phyloP scores from a whole-genome alignment of 1,140 invertebrate genomes.

The Drosophila busckii region DNA sequence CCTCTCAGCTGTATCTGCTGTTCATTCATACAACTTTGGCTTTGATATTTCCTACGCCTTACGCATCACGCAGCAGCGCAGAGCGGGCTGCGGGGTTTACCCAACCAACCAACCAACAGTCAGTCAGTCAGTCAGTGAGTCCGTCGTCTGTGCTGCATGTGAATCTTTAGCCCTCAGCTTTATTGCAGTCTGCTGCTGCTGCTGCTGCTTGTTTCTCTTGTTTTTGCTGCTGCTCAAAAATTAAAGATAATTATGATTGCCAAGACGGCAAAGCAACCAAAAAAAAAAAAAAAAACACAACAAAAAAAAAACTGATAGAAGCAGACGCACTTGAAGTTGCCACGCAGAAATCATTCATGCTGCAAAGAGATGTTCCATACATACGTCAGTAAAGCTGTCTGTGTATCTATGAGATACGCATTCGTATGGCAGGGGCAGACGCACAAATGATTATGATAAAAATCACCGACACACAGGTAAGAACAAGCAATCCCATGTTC shows the following conservation, averaged over 20 bases:
- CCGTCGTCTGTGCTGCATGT: constrained; percentile 12
- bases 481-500: constrained; percentile 51
- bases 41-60: constrained; percentile 27
- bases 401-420: constrained; percentile 49
- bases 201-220: constrained; percentile 1
- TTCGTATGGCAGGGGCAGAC: constrained; percentile 35
- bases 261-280: constrained; percentile 39
- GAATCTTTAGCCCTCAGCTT: constrained; percentile 19
- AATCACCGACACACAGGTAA: constrained; percentile 49
- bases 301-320: background rate
- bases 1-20: constrained; percentile 1
- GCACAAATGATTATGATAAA: constrained; percentile 66
- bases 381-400: constrained; percentile 8
- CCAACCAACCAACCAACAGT: too few species aligned
- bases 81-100: too few species aligned
- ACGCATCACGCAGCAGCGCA: background rate
- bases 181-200: constrained; percentile 1
- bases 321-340: constrained; percentile 30
- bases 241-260: constrained; percentile 72
- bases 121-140: constrained; percentile 8
- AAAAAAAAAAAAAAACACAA: constrained; percentile 7
- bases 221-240: constrained; percentile 30
- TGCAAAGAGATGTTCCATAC: constrained; percentile 22
- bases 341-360: constrained; percentile 61
- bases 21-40: constrained; percentile 65